Percentiles rank a stretch among this genome's conserved stretches.
phyloP scores from a whole-genome alignment of 2,888 invertebrate genomes.

The Pseudeuparius sepicola region DNA sequence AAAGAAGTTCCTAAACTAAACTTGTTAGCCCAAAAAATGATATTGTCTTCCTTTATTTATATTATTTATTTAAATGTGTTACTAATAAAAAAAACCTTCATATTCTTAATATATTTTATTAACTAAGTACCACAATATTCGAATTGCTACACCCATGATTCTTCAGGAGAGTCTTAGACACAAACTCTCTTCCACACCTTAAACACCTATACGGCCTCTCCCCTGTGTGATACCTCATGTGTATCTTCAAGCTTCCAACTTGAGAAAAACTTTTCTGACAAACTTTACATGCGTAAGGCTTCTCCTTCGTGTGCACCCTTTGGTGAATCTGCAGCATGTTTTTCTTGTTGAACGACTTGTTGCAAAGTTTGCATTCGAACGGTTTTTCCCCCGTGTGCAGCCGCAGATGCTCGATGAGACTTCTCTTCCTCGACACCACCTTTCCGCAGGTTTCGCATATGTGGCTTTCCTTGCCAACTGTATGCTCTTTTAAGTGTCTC shows the following conservation, averaged over 20 bases:
- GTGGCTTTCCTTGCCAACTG: constrained; percentile 18
- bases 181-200: too few species aligned
- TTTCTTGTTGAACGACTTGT: constrained; percentile 23
- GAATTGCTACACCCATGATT: constrained; percentile 19
- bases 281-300: constrained; percentile 23
- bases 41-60: not conserved
- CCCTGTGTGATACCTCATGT: constrained; percentile 44
- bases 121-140: constrained; percentile 5
- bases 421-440: constrained; percentile 23
- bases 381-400: constrained; percentile 31
- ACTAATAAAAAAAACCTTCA: constrained; percentile 1
- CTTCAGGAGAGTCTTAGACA: constrained; percentile 41
- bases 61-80: not conserved
- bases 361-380: constrained; percentile 23
- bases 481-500: constrained; percentile 25
- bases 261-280: constrained; percentile 45
- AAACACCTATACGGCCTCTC: too few species aligned
- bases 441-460: constrained; percentile 29
- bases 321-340: constrained; percentile 33
- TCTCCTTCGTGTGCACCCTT: constrained; percentile 45
- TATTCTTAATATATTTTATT: not conserved
- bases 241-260: constrained; percentile 41
- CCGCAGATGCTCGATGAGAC: constrained; percentile 24
- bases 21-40: too few species aligned
- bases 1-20: too few species aligned